Conservation (phyloP, 2,113 vertebrate genomes). For the Aleadryas rufinucha region DNA sequence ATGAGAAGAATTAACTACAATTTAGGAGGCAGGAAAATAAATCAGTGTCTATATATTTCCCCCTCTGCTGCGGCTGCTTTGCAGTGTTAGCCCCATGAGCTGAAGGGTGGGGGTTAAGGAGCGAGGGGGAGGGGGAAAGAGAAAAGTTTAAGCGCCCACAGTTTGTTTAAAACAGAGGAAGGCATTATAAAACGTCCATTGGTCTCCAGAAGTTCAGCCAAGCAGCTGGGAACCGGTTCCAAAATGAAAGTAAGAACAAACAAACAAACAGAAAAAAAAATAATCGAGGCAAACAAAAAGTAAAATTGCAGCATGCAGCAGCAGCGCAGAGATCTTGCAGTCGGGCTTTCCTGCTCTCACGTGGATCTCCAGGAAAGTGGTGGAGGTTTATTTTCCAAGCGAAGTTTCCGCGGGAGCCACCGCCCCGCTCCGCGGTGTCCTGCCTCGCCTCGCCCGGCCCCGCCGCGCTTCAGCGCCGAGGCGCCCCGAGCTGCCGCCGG, state of each 20-base stretch:
- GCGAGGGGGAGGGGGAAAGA: constrained; percentile 17
- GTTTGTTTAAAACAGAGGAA: constrained; percentile 52
- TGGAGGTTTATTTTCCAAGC: constrained; percentile 36
- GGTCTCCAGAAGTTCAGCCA: constrained; percentile 59
- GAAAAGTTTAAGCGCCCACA: constrained; percentile 36
- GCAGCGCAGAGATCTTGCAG: constrained; percentile 28
- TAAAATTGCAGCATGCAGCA: constrained; percentile 41
- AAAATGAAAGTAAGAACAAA: constrained; percentile 51
- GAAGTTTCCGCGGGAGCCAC: constrained; percentile 56
- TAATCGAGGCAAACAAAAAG: constrained; percentile 24
- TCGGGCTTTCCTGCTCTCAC: constrained; percentile 59
- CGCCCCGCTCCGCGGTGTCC: constrained; percentile 16
- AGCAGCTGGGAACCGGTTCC: constrained; percentile 34
- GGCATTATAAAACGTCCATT: constrained; percentile 21
- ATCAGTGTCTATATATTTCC: constrained; percentile 10
- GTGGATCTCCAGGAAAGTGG: constrained; percentile 65
- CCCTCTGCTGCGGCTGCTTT: constrained; percentile 10
- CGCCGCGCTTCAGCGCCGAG: neutral
- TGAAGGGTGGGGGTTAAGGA: constrained; percentile 21
- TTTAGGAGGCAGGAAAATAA: constrained; percentile 1
- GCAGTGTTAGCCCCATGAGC: constrained; percentile 30
- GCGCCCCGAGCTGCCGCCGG: neutral
- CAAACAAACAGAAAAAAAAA: neutral
- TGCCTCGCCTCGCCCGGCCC: neutral
- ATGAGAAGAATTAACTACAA: neutral